phyloP scores from a whole-genome alignment of 2,888 invertebrate species.

The Dynastes maya region DNA sequence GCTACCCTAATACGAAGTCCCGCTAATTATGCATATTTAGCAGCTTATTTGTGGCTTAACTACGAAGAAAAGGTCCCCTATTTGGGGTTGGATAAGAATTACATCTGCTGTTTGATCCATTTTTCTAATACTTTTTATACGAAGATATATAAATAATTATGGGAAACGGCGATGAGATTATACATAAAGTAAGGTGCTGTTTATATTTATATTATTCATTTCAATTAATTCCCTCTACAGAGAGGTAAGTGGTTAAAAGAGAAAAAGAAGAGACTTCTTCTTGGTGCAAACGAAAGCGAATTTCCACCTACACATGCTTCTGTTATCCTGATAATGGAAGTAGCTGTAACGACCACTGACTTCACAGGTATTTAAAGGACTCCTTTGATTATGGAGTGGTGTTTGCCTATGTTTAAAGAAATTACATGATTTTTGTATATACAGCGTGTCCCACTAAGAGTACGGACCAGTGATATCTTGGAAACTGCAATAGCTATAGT shows the following conservation, averaged over 20 bases:
- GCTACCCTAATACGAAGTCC: conserved; percentile 56
- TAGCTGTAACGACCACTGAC: conserved; percentile 14
- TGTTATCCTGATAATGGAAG: conserved; percentile 10
- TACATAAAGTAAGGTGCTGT: too few relatives aligned
- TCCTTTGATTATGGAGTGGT: too few relatives aligned
- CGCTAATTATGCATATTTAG: conserved; percentile 60
- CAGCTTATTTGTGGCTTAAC: conserved; percentile 3
- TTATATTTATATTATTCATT: too few relatives aligned
- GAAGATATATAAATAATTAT: not conserved
- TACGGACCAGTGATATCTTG: too few relatives aligned
- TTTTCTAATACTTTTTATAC: not conserved
- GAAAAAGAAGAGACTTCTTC: too few relatives aligned
- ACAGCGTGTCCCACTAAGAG: too few relatives aligned
- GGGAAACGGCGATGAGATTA: not conserved
- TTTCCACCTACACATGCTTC: not conserved
- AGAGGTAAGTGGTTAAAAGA: not conserved
- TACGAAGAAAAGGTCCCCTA: not conserved
- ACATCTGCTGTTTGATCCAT: not conserved
- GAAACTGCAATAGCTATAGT: too few relatives aligned
- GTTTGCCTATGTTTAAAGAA: too few relatives aligned
- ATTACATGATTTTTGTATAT: too few relatives aligned
- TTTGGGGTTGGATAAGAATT: not conserved
- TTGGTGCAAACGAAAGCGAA: not conserved
- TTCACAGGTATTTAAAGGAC: not conserved
- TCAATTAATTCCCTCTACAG: not conserved